phyloP scores from a whole-genome alignment of 2,797 vertebrate genomes.

The Gadopsis marmoratus region DNA sequence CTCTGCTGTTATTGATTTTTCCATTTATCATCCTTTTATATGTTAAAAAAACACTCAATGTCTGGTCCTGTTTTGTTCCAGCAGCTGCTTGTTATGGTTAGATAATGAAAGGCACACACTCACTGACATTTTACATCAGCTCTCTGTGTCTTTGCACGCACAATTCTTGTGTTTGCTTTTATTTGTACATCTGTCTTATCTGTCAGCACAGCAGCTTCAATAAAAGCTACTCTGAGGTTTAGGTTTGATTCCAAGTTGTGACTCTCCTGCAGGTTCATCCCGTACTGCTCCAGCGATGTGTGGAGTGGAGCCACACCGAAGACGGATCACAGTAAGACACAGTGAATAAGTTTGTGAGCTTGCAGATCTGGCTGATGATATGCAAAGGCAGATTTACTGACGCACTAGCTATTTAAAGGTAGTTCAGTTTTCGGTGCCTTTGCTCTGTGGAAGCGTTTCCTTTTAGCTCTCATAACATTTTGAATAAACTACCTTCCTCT shows the following conservation, averaged over 20 bases:
- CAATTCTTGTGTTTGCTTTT: constrained; percentile 1
- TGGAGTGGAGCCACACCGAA: constrained; percentile 93
- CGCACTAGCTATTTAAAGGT: neutral
- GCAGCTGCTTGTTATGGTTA: neutral
- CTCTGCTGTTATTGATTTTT: neutral
- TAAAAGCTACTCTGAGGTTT: neutral
- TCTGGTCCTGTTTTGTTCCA: neutral
- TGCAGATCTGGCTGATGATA: neutral
- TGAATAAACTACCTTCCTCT: too few species aligned
- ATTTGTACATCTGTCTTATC: neutral
- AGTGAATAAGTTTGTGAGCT: constrained; percentile 13
- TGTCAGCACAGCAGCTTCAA: neutral
- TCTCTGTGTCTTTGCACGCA: neutral
- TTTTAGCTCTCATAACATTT: neutral
- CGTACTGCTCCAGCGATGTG: constrained; percentile 97
- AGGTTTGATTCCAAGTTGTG: neutral
- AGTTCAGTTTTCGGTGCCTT: neutral
- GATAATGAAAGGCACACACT: neutral
- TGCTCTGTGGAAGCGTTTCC: neutral
- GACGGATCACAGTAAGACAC: constrained; percentile 89
- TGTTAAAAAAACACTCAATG: neutral
- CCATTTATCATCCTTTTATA: neutral
- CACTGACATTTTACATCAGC: neutral
- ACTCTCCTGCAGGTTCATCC: constrained; percentile 88
- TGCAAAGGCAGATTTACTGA: neutral